Evolutionary conservation across 2,888 invertebrate species (phyloP), one percentile per base, ranked within the genome.

Genomic region (Sinohyriopsis cumingii): DNA sequence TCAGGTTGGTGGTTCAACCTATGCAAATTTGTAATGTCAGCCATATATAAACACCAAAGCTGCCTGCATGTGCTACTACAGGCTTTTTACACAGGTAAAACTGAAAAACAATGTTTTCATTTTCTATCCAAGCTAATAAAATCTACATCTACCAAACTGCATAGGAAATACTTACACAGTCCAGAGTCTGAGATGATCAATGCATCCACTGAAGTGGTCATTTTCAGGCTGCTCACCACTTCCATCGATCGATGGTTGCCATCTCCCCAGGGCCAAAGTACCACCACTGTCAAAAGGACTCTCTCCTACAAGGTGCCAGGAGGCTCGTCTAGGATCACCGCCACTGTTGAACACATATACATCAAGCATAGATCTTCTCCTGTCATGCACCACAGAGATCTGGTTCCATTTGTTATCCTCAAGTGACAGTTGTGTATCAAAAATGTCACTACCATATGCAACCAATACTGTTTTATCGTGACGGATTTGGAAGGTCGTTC

Each of bases 111-210:
- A 45, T 45, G 12, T 45, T 45, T 45, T 45, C 45, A 12, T 45
- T 45, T 45, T 45, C 12, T 45, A 12, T 12, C 45, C 45, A 45
- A 45, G 45, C 12, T 45, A 12, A 12, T 12, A 45, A 45, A 45
- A 45, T 45, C 12, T 45, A 45, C 9, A 45, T 45, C 45, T 2
- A 45, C 12, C 12, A 3, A 45, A 45, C 12, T 12, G 45, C 45
- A 45, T 45, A 45, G 12, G 45, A 45, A 12, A 45, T 45, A 67
- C 74, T 56, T 59, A 80, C 80, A 62, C 72, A 56, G 67, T 70
- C 81, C 81, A 81, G 5, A 80, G 67, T 25, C 80, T 61, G 15
- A 81, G 65, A 60, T 81, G 77, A 70, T 81, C 81, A 60, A 81
- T 75, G 65, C 72, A 73, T 18, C 80, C 81, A 6, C 19, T 57